Conservation (phyloP, 2,113 vertebrate genomes). For the Hemicordylus capensis region DNA sequence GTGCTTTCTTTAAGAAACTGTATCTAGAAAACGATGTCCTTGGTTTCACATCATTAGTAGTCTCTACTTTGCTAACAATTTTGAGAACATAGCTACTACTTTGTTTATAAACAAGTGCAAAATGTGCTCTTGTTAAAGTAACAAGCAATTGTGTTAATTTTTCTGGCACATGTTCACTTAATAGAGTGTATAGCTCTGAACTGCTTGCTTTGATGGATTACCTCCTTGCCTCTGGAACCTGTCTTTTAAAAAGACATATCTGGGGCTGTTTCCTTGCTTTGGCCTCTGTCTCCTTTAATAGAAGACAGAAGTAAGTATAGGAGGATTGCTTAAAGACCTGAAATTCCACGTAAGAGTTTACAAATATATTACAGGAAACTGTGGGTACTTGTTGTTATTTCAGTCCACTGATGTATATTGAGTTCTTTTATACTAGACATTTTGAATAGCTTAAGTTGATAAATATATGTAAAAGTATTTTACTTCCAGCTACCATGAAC, state of each 20-base stretch:
- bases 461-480: background rate
- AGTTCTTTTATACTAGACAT: background rate
- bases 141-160: background rate
- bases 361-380: background rate
- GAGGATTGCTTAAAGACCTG: slow-evolving; percentile 8
- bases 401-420: background rate
- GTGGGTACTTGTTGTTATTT: background rate
- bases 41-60: background rate
- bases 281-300: slow-evolving; percentile 21
- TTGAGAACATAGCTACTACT: background rate
- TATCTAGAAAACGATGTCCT: background rate
- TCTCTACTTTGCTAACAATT: slow-evolving; percentile 7
- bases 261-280: slow-evolving; percentile 24
- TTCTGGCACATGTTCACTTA: slow-evolving; percentile 31
- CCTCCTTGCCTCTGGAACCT: slow-evolving; percentile 26
- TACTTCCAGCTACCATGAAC: background rate
- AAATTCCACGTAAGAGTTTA: background rate
- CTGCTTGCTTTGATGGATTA: slow-evolving; percentile 41
- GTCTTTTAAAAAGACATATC: slow-evolving; percentile 40
- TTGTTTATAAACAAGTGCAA: slow-evolving; percentile 16
- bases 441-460: background rate
- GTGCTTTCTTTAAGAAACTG: slow-evolving; percentile 41
- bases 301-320: slow-evolving; percentile 13
- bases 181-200: background rate
- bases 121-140: background rate